These are phyloP conservation scores for Chydorus sphaericus DNA, from an alignment of 2,888 invertebrate species.

Conservation along the genomic window DNA sequence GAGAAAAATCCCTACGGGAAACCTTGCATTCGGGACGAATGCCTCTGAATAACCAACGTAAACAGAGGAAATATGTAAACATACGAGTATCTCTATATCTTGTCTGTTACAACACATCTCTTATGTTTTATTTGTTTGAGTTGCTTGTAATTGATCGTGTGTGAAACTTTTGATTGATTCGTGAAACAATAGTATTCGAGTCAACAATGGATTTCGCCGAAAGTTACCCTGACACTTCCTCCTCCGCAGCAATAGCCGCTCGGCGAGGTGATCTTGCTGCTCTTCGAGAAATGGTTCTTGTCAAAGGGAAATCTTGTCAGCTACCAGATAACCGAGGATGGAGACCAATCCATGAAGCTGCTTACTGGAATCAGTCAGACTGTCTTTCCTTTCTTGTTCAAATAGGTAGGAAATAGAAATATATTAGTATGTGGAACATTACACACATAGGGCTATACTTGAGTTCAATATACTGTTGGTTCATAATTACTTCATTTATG, in stretches of 20 bases:
- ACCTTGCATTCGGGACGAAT: too few species aligned
- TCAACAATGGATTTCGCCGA: not conserved
- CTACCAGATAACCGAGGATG: not conserved
- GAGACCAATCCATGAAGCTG: not conserved
- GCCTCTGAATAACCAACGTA: too few species aligned
- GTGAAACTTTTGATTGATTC: too few species aligned
- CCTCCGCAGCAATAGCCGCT: not conserved
- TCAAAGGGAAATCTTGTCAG: not conserved
- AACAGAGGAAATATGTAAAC: too few species aligned
- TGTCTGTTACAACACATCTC: too few species aligned
- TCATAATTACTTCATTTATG: too few species aligned
- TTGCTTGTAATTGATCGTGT: not conserved
- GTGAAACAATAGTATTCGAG: too few species aligned
- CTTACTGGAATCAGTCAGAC: not conserved
- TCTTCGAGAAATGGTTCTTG: not conserved
- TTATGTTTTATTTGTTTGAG: not conserved
- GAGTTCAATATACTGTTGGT: too few species aligned
- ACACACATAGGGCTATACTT: too few species aligned
- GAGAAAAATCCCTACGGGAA: too few species aligned
- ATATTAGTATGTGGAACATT: too few species aligned
- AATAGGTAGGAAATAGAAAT: not conserved
- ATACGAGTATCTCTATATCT: too few species aligned
- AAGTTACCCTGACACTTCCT: not conserved
- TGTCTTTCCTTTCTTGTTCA: not conserved
- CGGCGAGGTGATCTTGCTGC: not conserved